Conservation (phyloP, 30 jellyfish, hydroid and myxozoan genomes). For the Nemopilema nomurai region DNA sequence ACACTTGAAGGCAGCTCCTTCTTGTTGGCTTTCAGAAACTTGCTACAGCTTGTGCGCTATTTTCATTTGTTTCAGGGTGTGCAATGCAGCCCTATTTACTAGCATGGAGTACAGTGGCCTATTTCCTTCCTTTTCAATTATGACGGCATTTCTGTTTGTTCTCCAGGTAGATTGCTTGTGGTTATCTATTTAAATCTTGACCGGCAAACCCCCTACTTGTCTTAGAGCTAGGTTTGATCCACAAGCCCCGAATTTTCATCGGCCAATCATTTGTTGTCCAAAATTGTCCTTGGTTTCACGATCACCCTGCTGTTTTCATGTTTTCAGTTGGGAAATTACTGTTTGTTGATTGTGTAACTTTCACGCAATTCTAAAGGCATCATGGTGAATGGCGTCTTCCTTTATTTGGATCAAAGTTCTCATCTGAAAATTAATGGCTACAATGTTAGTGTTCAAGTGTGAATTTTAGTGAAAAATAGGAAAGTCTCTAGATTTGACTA, state of each 20-base stretch:
- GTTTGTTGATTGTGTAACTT: no score
- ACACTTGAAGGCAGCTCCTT: not conserved
- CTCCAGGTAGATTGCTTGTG: constrained; percentile 46
- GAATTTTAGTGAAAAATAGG: no score
- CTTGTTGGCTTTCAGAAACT: not conserved
- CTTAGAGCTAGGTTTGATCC: not conserved
- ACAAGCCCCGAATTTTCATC: not conserved
- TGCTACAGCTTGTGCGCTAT: not conserved
- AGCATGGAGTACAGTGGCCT: constrained; percentile 2
- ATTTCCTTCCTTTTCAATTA: constrained; percentile 8
- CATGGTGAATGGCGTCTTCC: no score
- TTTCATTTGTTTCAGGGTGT: constrained; percentile 38
- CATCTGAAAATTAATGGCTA: no score
- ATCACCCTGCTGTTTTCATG: no score
- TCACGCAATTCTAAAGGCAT: no score
- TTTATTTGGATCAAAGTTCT: no score
- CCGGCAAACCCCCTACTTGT: not conserved
- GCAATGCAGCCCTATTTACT: constrained; percentile 32
- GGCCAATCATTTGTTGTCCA: not conserved
- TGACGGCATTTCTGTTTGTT: constrained; percentile 27
- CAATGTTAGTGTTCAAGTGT: no score
- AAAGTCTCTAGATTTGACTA: no score
- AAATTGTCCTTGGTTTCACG: no score
- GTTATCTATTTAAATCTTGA: not conserved
- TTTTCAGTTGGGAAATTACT: no score